Evolutionary conservation across 2,797 vertebrate genomes (phyloP).

Genomic region (Argyrosomus regius): DNA sequence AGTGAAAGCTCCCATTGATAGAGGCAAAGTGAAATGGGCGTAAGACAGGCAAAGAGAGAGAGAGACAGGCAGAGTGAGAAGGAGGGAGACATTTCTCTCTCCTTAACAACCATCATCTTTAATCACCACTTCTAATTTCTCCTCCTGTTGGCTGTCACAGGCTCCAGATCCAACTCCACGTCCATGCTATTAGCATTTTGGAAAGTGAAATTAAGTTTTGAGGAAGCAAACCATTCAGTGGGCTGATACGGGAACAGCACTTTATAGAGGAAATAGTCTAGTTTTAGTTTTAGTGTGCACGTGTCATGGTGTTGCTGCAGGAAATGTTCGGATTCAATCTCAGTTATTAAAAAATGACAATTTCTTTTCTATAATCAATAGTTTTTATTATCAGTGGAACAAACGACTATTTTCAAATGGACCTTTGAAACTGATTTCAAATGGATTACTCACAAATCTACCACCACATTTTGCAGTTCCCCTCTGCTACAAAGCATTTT

Average conservation of each 20-base stretch:
- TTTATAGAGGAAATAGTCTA: not conserved
- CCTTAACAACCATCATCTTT: conserved; percentile 72
- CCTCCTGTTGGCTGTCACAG: conserved; percentile 60
- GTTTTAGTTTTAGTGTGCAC: not conserved
- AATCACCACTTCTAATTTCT: conserved; percentile 68
- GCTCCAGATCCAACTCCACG: conserved; percentile 28
- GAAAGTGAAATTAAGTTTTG: conserved; percentile 53
- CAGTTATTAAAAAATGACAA: not conserved
- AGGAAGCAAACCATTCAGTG: conserved; percentile 23
- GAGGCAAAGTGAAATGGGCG: conserved; percentile 46
- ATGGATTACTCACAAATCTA: not conserved
- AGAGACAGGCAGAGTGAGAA: conserved; percentile 25
- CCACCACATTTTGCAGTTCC: not conserved
- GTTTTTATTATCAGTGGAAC: not conserved
- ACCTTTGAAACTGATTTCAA: no score
- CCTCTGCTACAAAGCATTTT: not conserved
- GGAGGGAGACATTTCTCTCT: conserved; percentile 59
- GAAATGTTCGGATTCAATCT: not conserved
- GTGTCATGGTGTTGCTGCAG: not conserved
- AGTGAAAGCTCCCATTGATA: conserved; percentile 76
- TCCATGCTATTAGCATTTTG: conserved; percentile 45
- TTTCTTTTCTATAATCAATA: not conserved
- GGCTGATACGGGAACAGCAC: conserved; percentile 7
- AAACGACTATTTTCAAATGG: not conserved
- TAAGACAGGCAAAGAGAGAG: conserved; percentile 40